Conservation (phyloP, 2,113 vertebrate genomes). For the Sylvicapra grimmia region DNA sequence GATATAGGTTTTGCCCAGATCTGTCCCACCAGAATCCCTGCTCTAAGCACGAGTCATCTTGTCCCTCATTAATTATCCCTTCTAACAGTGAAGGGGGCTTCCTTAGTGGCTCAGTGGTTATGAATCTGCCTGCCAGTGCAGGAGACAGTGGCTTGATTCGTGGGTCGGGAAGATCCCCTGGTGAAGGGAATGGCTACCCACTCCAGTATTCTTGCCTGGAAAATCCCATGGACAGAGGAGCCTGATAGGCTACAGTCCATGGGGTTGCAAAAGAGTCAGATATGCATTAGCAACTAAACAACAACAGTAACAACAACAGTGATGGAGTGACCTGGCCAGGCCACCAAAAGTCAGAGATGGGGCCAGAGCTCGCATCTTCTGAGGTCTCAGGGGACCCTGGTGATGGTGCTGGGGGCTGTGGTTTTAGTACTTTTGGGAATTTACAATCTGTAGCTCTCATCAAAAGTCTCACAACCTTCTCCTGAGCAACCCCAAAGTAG, state of each 20-base stretch:
- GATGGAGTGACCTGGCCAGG: not conserved
- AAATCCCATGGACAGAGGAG: not conserved
- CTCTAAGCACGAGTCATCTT: not conserved
- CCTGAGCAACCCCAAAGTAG: not conserved
- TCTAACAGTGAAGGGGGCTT: not conserved
- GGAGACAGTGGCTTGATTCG: not conserved
- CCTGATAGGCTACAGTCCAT: not conserved
- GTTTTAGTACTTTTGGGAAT: not conserved
- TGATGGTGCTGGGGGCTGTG: not conserved
- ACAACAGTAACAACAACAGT: not conserved
- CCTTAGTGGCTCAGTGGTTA: not conserved
- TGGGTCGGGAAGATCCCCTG: not conserved
- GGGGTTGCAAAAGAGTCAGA: not conserved
- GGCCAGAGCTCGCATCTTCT: not conserved
- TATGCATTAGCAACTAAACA: not conserved
- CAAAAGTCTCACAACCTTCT: not conserved
- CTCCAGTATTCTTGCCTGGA: not conserved
- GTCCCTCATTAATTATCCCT: not conserved
- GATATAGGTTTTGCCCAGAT: not conserved
- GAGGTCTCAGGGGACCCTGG: not conserved
- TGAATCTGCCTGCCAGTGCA: not conserved
- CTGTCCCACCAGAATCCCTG: not conserved
- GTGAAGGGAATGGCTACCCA: not conserved
- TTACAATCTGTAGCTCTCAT: not conserved
- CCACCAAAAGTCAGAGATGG: not conserved